phyloP scores from a whole-genome alignment of 2,888 invertebrate genomes.

The Drosophila limbata region DNA sequence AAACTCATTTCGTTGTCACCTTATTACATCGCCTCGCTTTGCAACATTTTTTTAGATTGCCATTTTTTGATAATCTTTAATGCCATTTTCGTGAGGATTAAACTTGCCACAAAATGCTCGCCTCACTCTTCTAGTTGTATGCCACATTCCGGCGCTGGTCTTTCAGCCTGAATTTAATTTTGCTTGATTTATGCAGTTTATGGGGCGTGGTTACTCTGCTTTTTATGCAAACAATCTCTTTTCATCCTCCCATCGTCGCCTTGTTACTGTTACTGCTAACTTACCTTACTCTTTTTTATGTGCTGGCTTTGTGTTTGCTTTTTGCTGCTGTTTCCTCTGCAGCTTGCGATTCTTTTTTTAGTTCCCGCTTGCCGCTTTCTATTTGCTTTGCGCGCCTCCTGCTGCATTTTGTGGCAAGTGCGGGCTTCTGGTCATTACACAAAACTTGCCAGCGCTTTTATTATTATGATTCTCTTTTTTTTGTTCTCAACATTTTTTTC shows the following conservation, averaged over 20 bases:
- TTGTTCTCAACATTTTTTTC: constrained; percentile 36
- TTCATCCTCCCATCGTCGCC: constrained; percentile 41
- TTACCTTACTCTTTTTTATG: constrained; percentile 58
- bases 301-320: constrained; percentile 54
- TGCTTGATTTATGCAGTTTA: constrained; percentile 77
- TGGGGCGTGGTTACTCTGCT: constrained; percentile 39
- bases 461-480: constrained; percentile 60
- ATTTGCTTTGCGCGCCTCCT: constrained; percentile 55
- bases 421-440: constrained; percentile 74
- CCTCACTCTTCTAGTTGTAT: constrained; percentile 40
- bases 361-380: constrained; percentile 40
- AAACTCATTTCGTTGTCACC: not conserved
- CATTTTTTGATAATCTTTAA: constrained; percentile 23
- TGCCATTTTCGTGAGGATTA: constrained; percentile 47
- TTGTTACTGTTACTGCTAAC: constrained; percentile 46
- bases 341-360: constrained; percentile 22
- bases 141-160: constrained; percentile 37
- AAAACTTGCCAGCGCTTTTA: constrained; percentile 64
- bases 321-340: constrained; percentile 37
- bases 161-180: constrained; percentile 71
- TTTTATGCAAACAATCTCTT: constrained; percentile 60
- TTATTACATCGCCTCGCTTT: not conserved
- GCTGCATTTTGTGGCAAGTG: constrained; percentile 56
- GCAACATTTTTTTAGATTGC: not conserved
- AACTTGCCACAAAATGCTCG: constrained; percentile 50